Evolutionary conservation across 2,113 vertebrate genomes (phyloP).

Genomic region (Prionailurus bengalensis): DNA sequence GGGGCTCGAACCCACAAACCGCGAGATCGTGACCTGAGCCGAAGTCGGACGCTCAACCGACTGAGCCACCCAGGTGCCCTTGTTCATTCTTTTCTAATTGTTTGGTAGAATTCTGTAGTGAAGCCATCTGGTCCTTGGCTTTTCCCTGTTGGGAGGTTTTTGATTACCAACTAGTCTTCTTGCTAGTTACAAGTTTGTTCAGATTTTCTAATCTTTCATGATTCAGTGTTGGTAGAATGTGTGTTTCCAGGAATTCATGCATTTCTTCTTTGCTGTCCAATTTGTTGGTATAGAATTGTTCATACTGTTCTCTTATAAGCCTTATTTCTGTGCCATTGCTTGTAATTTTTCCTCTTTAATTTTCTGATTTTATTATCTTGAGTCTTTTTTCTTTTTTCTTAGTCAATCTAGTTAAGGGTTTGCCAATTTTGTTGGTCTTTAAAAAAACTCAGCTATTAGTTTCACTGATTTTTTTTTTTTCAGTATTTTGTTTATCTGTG

Average conservation of each 20-base stretch:
- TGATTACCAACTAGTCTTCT: neutral
- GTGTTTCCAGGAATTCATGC: neutral
- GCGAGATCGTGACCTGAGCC: no score
- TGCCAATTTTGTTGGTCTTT: slow-evolving; percentile 6
- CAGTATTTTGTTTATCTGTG: neutral
- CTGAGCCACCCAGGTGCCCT: no score
- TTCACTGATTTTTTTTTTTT: neutral
- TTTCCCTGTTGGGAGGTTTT: neutral
- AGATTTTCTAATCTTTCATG: neutral
- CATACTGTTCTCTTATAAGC: neutral
- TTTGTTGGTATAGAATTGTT: neutral
- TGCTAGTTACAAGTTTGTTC: neutral
- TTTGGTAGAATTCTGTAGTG: neutral
- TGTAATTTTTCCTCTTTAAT: neutral
- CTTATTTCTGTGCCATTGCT: slow-evolving; percentile 9
- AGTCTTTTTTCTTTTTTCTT: neutral
- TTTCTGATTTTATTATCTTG: slow-evolving; percentile 10
- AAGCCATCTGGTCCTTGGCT: neutral
- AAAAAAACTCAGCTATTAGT: neutral
- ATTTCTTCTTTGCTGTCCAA: neutral
- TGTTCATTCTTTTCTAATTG: neutral
- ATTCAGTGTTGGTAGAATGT: neutral
- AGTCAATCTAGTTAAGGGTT: neutral
- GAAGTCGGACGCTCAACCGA: no score
- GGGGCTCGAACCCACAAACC: no score